These are phyloP conservation scores for Pogona vitticeps DNA, from an alignment of 2,113 vertebrate genomes.

Conservation along the genomic window DNA sequence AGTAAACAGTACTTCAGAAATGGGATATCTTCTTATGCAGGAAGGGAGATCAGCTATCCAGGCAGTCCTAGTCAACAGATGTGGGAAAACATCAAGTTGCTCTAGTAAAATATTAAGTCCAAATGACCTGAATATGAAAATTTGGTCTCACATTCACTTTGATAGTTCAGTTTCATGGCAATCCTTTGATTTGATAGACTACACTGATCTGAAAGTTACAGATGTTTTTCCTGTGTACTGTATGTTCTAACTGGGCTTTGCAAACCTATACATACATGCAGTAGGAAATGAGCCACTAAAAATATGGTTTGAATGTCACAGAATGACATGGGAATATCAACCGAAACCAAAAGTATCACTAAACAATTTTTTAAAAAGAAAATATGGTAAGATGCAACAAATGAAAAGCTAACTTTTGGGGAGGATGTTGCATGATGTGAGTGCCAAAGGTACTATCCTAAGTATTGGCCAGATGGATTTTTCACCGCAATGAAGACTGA, in stretches of 20 bases:
- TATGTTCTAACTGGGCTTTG: background rate
- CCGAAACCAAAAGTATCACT: background rate
- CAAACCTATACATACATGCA: background rate
- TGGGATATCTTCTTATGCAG: background rate
- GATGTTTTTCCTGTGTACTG: background rate
- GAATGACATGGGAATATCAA: too few relatives aligned
- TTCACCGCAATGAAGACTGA: too few relatives aligned
- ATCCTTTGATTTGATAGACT: constrained; percentile 18
- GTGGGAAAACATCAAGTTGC: background rate
- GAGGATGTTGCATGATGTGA: too few relatives aligned
- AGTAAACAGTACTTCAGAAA: constrained; percentile 12
- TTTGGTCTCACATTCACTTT: background rate
- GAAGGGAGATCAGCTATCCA: background rate
- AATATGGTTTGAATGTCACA: too few relatives aligned
- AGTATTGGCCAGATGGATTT: too few relatives aligned
- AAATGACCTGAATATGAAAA: background rate
- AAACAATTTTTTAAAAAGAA: background rate
- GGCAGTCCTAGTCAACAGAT: background rate
- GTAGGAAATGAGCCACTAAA: background rate
- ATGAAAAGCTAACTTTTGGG: background rate
- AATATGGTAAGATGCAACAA: background rate
- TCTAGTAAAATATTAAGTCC: background rate
- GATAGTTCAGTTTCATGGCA: background rate
- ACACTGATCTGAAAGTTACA: constrained; percentile 32
- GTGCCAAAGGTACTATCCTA: too few relatives aligned